Evolutionary conservation across 2,888 invertebrate species (phyloP).

Genomic region (Resseliella maxima): DNA sequence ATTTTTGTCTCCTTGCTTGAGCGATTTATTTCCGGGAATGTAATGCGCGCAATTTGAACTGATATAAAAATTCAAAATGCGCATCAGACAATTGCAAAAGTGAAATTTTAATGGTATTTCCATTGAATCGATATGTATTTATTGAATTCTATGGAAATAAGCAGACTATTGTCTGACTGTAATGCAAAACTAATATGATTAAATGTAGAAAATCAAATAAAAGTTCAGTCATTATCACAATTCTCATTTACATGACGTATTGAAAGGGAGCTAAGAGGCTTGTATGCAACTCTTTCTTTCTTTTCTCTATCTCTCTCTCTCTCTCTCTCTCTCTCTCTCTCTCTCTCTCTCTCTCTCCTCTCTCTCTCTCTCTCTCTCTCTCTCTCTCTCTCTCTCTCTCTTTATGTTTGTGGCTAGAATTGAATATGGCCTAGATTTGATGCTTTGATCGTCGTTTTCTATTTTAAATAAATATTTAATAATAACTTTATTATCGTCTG

Average conservation of each 20-base stretch:
- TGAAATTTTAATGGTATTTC: background rate
- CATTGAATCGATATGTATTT: no score
- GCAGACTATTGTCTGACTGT: constrained; percentile 37
- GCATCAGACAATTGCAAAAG: constrained; percentile 14
- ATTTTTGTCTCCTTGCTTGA: background rate
- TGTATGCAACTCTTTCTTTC: no score
- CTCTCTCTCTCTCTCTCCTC: no score
- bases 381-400: no score
- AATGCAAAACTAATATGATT: background rate
- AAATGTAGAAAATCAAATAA: background rate
- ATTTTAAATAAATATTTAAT: background rate
- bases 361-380: no score
- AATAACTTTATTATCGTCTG: constrained; percentile 9
- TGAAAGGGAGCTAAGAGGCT: no score
- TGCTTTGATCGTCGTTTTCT: background rate
- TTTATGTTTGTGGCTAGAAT: background rate
- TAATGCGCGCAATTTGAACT: background rate
- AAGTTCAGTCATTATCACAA: constrained; percentile 24
- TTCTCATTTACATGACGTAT: background rate
- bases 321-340: no score
- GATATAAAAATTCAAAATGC: background rate
- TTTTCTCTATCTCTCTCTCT: no score
- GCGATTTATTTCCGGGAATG: background rate
- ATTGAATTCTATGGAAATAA: no score
- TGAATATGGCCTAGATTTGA: constrained; percentile 33